phyloP scores from a whole-genome alignment of 1,140 invertebrate species.

The Eumaeus atala region DNA sequence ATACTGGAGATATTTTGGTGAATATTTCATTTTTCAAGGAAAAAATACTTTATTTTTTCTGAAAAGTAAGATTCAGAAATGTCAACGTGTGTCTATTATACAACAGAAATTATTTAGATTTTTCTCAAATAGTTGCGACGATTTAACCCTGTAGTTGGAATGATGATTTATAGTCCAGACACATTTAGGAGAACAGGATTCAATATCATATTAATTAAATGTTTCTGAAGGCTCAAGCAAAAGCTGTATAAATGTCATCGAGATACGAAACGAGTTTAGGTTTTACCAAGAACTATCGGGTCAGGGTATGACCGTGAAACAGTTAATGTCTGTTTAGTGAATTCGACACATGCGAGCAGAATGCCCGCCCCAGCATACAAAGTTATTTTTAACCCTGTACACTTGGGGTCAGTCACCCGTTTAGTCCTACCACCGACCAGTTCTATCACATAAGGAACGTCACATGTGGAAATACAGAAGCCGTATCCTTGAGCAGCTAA shows the following conservation, averaged over 20 bases:
- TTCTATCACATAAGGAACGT: constrained; percentile 64
- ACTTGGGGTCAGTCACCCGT: constrained; percentile 66
- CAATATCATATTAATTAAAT: too few relatives aligned
- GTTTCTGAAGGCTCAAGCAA: too few relatives aligned
- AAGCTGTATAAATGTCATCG: neutral
- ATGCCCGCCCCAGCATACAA: constrained; percentile 52
- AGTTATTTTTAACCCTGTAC: constrained; percentile 72
- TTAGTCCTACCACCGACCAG: constrained; percentile 58
- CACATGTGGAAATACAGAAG: constrained; percentile 60
- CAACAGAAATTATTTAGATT: too few relatives aligned
- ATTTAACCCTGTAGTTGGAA: too few relatives aligned
- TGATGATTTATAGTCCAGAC: too few relatives aligned
- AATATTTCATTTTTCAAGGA: too few relatives aligned
- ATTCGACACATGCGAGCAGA: constrained; percentile 72
- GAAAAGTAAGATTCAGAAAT: too few relatives aligned
- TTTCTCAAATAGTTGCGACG: too few relatives aligned
- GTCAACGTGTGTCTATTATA: too few relatives aligned
- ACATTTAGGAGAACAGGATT: too few relatives aligned
- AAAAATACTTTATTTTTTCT: too few relatives aligned
- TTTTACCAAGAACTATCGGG: constrained; percentile 54
- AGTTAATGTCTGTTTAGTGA: constrained; percentile 70
- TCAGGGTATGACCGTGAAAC: constrained; percentile 70
- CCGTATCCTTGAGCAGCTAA: constrained; percentile 35
- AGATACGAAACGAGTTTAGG: constrained; percentile 18
- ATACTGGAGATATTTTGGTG: too few relatives aligned